phyloP scores from a whole-genome alignment of 2,888 invertebrate species.

The Celastrina argiolus region DNA sequence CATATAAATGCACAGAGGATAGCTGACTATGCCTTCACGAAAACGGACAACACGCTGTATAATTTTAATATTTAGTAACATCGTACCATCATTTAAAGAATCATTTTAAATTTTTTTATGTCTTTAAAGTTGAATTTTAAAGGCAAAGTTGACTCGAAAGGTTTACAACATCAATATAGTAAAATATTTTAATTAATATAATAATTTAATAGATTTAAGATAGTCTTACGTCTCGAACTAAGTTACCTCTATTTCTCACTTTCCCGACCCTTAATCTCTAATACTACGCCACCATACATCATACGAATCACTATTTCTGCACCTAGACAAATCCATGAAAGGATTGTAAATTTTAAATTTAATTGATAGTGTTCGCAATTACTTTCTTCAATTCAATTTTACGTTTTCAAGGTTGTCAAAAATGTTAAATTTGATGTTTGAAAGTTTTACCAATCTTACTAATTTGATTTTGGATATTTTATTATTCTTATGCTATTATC shows the following conservation, averaged over 20 bases:
- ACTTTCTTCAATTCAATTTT: not conserved
- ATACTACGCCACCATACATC: slow-evolving; percentile 36
- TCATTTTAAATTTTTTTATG: slow-evolving; percentile 27
- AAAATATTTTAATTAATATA: slow-evolving; percentile 25
- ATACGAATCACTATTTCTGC: slow-evolving; percentile 18
- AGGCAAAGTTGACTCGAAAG: slow-evolving; percentile 50
- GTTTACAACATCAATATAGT: slow-evolving; percentile 44
- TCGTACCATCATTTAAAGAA: slow-evolving; percentile 11
- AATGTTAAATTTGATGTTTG: not conserved
- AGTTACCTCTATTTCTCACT: slow-evolving; percentile 42
- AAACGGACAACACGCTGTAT: not conserved
- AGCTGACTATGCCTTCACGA: not conserved
- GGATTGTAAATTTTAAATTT: not conserved
- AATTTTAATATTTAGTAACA: not conserved
- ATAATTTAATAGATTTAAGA: slow-evolving; percentile 25
- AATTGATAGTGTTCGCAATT: not conserved
- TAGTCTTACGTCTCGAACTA: slow-evolving; percentile 31
- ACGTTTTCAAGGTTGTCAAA: not conserved
- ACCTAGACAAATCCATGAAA: slow-evolving; percentile 10
- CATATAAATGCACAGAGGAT: not conserved
- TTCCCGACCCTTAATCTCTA: slow-evolving; percentile 50
- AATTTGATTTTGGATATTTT: not conserved
- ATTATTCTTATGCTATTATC: not conserved
- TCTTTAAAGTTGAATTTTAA: slow-evolving; percentile 40
- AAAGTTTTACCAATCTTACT: not conserved